Conservation (phyloP, 2,797 vertebrate species). For the Erpetoichthys calabaricus region DNA sequence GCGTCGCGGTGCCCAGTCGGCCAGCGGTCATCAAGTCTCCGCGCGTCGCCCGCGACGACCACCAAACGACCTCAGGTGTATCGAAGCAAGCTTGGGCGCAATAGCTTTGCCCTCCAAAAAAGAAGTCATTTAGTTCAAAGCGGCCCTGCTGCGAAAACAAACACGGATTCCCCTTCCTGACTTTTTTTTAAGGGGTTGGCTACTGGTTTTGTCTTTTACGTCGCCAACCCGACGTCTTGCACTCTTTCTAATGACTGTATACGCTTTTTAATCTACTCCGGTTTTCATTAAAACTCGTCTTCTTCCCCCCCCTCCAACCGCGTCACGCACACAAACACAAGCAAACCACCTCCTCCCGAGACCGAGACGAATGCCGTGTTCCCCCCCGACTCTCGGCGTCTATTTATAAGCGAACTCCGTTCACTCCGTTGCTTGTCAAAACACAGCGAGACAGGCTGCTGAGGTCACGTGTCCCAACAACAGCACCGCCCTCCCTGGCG, state of each 20-base stretch:
- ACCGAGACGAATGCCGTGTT: neutral
- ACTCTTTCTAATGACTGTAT: neutral
- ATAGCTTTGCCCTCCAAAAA: neutral
- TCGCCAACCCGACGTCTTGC: neutral
- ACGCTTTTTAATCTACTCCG: no score
- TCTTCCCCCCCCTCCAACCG: no score
- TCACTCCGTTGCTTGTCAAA: slow-evolving; percentile 62
- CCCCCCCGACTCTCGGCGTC: slow-evolving; percentile 27
- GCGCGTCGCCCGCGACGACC: neutral
- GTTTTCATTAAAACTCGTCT: no score
- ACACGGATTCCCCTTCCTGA: no score
- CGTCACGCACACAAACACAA: no score
- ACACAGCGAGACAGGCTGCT: slow-evolving; percentile 49
- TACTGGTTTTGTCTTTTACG: neutral
- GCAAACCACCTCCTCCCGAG: no score
- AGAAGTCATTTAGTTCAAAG: slow-evolving; percentile 8
- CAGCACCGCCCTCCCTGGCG: slow-evolving; percentile 39
- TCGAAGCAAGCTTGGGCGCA: neutral
- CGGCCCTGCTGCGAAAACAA: no score
- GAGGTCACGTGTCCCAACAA: slow-evolving; percentile 71
- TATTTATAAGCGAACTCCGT: slow-evolving; percentile 9
- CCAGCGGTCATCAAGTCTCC: neutral
- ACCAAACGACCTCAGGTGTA: neutral
- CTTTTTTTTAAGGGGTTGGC: neutral
- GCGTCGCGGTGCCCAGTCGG: slow-evolving; percentile 1